Conservation (phyloP, 2,113 vertebrate genomes). For the Clinocottus analis region DNA sequence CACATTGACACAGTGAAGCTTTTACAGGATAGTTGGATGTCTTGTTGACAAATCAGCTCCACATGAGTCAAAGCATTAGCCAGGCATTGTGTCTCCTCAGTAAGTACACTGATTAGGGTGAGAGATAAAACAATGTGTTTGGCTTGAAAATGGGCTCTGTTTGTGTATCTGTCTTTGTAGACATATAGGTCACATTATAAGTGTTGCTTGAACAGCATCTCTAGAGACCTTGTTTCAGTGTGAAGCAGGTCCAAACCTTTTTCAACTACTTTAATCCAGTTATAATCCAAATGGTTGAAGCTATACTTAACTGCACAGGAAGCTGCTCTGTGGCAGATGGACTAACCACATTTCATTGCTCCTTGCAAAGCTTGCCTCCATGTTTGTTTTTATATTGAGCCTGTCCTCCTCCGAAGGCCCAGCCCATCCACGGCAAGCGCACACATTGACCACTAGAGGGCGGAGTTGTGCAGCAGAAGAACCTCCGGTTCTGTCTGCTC, state of each 20-base stretch:
- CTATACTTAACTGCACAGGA: neutral
- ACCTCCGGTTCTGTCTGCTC: conserved; percentile 23
- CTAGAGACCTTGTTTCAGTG: neutral
- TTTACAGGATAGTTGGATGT: neutral
- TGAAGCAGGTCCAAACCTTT: neutral
- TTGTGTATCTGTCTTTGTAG: neutral
- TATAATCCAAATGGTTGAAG: neutral
- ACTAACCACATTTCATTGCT: conserved; percentile 46
- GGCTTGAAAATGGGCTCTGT: neutral
- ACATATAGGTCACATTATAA: neutral
- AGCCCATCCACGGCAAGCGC: neutral
- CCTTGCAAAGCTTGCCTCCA: conserved; percentile 54
- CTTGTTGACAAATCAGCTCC: neutral
- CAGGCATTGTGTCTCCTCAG: neutral
- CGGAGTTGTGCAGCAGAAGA: conserved; percentile 42
- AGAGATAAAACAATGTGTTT: neutral
- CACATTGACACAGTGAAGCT: neutral
- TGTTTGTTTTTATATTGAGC: conserved; percentile 48
- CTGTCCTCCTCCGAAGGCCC: conserved; percentile 5
- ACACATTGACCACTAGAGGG: conserved; percentile 63
- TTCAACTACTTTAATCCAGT: neutral
- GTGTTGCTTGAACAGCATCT: no score
- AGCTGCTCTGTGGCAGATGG: neutral
- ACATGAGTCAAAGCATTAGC: neutral
- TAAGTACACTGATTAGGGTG: neutral